phyloP scores from a whole-genome alignment of 2,888 invertebrate genomes.

The Metalampra italica region DNA sequence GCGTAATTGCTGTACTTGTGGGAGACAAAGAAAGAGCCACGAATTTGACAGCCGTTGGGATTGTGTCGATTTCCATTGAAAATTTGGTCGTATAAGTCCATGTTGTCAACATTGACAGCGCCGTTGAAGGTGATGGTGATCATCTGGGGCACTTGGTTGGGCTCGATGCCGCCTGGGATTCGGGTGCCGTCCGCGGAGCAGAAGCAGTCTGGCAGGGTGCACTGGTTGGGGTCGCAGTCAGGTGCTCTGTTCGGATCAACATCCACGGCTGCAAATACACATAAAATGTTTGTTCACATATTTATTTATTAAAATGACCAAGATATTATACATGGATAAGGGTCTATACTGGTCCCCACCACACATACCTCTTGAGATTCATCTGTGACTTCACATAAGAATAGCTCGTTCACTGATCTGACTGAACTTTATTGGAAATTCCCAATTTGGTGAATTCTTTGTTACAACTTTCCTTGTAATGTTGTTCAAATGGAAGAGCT shows the following conservation, averaged over 20 bases:
- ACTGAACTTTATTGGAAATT: too few relatives aligned
- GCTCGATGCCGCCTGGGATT: constrained; percentile 90
- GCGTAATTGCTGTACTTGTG: constrained; percentile 96
- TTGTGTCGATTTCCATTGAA: constrained; percentile 91
- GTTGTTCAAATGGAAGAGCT: too few relatives aligned
- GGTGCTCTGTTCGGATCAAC: constrained; percentile 95
- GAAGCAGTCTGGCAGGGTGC: constrained; percentile 93
- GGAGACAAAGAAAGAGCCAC: constrained; percentile 94
- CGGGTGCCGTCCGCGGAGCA: constrained; percentile 95
- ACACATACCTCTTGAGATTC: too few relatives aligned
- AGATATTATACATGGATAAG: too few relatives aligned
- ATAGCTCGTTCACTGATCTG: too few relatives aligned
- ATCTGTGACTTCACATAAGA: too few relatives aligned
- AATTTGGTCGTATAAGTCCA: constrained; percentile 93
- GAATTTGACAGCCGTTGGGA: constrained; percentile 93
- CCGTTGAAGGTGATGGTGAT: constrained; percentile 95
- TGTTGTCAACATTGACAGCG: constrained; percentile 94
- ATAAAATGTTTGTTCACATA: too few relatives aligned
- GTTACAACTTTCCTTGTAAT: too few relatives aligned
- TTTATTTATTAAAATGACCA: too few relatives aligned
- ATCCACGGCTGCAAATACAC: constrained; percentile 87
- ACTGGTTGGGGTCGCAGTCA: constrained; percentile 93
- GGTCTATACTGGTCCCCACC: too few relatives aligned
- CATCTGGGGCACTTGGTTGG: constrained; percentile 94
- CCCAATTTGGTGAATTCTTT: too few relatives aligned